Base-by-base conservation (phyloP, 2,113 vertebrate species). In the Semnornis frantzii region DNA sequence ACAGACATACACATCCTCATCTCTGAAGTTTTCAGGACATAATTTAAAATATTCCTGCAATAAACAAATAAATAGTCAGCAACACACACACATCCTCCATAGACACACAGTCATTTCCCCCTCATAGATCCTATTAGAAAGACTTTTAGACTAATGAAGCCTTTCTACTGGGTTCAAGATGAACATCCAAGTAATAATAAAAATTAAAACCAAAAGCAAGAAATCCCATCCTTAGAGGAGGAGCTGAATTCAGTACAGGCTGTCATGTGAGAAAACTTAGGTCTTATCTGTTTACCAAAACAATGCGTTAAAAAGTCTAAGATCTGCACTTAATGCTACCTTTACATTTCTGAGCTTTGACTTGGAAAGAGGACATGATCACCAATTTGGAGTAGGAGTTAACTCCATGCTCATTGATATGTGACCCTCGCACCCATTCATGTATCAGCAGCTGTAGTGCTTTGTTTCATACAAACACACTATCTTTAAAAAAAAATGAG, bases 21-120 rank as follows among this genome's bases (percentile, higher is more conserved):
- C 97, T 93, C 98, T 97, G 94, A 99, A 99, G 95, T 97, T 98
- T 88, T 99, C 99, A 55, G 99, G 99, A 83, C 98, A 99, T 82
- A 99, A 95, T 95, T 99, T 99, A 97, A 99, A 99, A 96, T 99
- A 99, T 79, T 99, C 99, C 99, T 99, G 66, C 23, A 52, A 52
- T 50, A 68, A 31, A 77, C 79, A 24, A 16, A 89, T 83, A 52
- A n/a, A 39, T 25, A 13, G 46, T 81, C 46, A 85, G 76, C 52
- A 87, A 86, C 13, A 37, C 2, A 21, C 9, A 31, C 9, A 28
- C 9, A 37, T 2, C 2, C 4, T 4, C 24, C 27, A 39, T 10
- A 69, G n/a, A 64, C 39, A 44, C 27, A 23, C 5, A 21, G 9
- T 9, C 16, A 87, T 52, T 17, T 33, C 52, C n/a, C 46, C 64